Percentiles rank a stretch among this genome's conserved stretches.
These are phyloP conservation scores for Yponomeuta plumbellus DNA, from an alignment of 2,888 invertebrate genomes.

Conservation along the genomic window DNA sequence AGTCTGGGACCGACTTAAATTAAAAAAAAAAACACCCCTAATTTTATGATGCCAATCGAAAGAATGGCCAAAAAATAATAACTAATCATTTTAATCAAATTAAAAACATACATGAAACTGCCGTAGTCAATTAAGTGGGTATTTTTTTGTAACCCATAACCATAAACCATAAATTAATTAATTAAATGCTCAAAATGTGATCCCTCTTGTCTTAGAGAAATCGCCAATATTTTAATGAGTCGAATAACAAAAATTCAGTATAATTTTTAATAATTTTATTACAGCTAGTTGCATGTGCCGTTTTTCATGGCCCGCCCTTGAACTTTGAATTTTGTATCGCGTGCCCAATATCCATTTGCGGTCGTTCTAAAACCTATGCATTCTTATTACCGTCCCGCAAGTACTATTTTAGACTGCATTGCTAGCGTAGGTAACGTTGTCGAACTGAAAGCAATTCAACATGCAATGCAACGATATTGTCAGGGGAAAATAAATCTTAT, in stretches of 20 bases:
- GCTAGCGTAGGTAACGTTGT: background rate
- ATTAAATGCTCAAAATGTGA: too few relatives aligned
- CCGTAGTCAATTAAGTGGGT: too few relatives aligned
- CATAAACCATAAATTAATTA: too few relatives aligned
- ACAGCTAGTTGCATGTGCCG: background rate
- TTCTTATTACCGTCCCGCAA: background rate
- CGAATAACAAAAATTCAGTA: background rate
- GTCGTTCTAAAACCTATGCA: background rate
- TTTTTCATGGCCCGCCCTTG: background rate
- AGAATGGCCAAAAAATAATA: too few relatives aligned
- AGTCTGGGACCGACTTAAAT: too few relatives aligned
- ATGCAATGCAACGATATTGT: constrained; percentile 5
- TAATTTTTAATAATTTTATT: background rate
- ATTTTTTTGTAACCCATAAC: too few relatives aligned
- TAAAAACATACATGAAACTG: too few relatives aligned
- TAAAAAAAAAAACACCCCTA: too few relatives aligned
- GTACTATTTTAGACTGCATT: background rate
- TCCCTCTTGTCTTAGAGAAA: too few relatives aligned
- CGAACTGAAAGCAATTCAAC: background rate
- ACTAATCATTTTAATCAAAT: too few relatives aligned
- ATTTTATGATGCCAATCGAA: too few relatives aligned
- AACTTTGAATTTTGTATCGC: constrained; percentile 8
- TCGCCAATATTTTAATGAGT: too few relatives aligned
- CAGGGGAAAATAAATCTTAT: constrained; percentile 3
- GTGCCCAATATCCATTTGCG: background rate